Conservation (phyloP, 2,888 invertebrate species). For the Polydesmus complanatus region DNA sequence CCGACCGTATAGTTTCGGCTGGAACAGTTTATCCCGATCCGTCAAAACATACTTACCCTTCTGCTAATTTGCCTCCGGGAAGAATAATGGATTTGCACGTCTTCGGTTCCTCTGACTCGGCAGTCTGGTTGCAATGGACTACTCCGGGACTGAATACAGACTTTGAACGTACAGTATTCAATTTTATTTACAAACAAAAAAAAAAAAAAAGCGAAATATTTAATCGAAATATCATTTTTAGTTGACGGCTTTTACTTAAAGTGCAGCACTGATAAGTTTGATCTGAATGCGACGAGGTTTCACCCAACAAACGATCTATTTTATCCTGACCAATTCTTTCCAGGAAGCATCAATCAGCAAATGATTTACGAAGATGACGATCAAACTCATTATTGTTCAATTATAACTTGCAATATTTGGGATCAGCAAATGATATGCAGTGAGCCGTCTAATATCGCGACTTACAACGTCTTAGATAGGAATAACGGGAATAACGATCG, state of each 20-base stretch:
- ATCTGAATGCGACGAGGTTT: not conserved
- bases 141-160: conserved; percentile 1
- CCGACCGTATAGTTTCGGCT: no score
- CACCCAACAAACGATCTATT: not conserved
- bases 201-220: no score
- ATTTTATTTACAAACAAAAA: no score
- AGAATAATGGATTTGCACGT: conserved; percentile 6
- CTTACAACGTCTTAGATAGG: not conserved
- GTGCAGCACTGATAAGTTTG: not conserved
- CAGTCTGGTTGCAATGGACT: not conserved
- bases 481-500: no score
- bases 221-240: not conserved
- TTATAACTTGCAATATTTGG: not conserved
- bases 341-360: not conserved
- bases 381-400: not conserved
- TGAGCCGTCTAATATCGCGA: not conserved
- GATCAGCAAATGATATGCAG: not conserved
- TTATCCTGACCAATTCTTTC: not conserved
- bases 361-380: not conserved
- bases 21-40: no score
- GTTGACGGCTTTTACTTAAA: not conserved
- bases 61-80: conserved; percentile 14
- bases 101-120: not conserved
- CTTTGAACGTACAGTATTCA: no score
- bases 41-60: no score